Percentiles rank a stretch among this genome's conserved stretches.
These are phyloP conservation scores for Merodon equestris DNA, from an alignment of 2,888 invertebrate species.

Conservation along the genomic window DNA sequence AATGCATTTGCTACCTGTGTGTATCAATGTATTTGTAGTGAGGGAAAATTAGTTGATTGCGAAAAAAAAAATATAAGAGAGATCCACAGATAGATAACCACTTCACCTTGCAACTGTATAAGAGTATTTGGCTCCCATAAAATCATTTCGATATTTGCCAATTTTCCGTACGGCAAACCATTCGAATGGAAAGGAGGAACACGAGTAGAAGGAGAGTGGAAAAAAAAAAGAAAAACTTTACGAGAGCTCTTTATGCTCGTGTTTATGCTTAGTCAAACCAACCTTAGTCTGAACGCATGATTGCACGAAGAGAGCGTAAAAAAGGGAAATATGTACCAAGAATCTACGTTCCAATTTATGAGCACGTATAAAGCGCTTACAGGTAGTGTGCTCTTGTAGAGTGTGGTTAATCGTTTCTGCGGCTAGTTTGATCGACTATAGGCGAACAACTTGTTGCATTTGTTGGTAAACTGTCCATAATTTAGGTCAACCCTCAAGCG, in stretches of 20 bases:
- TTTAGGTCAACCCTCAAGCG: neutral
- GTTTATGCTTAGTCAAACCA: constrained; percentile 57
- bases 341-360: constrained; percentile 17
- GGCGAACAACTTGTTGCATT: too few relatives aligned
- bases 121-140: constrained; percentile 29
- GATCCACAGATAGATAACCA: constrained; percentile 51
- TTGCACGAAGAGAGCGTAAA: constrained; percentile 34
- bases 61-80: constrained; percentile 35
- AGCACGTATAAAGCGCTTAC: neutral
- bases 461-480: too few relatives aligned
- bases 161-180: constrained; percentile 43
- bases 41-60: constrained; percentile 62
- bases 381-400: neutral
- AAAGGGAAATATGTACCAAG: neutral
- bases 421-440: constrained; percentile 7
- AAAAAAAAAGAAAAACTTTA: too few relatives aligned
- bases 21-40: constrained; percentile 12
- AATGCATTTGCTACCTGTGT: constrained; percentile 30
- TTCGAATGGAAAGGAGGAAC: constrained; percentile 50
- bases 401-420: too few relatives aligned
- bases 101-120: constrained; percentile 59
- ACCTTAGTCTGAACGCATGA: constrained; percentile 57
- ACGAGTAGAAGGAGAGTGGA: too few relatives aligned
- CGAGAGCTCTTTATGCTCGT: constrained; percentile 42
- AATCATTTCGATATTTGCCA: constrained; percentile 50